Conservation (phyloP, 2,113 vertebrate genomes). For the Petaurus breviceps region DNA sequence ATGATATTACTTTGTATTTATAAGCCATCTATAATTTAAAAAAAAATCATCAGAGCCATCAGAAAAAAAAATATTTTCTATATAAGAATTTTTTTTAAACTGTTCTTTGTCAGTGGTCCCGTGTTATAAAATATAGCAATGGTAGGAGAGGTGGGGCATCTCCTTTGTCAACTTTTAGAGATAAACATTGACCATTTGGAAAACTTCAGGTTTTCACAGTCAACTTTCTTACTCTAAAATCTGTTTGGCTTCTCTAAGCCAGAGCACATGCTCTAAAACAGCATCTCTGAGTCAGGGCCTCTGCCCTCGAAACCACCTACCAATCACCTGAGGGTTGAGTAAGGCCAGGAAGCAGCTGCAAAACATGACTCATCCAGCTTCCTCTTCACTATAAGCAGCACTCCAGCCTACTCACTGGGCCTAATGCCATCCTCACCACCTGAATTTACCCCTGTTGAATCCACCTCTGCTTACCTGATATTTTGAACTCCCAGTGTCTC, state of each 20-base stretch:
- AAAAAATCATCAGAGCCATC: neutral
- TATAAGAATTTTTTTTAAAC: constrained; percentile 32
- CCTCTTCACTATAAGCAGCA: neutral
- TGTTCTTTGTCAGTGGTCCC: constrained; percentile 7
- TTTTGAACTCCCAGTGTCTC: neutral
- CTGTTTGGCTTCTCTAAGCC: neutral
- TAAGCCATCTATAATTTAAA: neutral
- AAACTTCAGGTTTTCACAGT: constrained; percentile 63
- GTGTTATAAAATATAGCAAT: constrained; percentile 51
- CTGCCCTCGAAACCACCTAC: constrained; percentile 38
- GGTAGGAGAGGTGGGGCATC: constrained; percentile 36
- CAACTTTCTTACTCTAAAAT: neutral
- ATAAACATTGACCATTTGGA: constrained; percentile 58
- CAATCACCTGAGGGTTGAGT: constrained; percentile 50
- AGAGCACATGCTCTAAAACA: neutral
- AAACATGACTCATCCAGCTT: neutral
- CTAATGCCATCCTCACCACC: neutral
- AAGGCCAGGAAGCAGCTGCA: constrained; percentile 42
- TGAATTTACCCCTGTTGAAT: neutral
- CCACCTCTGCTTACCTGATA: neutral
- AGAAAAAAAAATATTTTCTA: neutral
- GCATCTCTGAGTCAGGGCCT: constrained; percentile 63
- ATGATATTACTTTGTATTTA: neutral
- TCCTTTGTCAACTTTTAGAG: constrained; percentile 56
- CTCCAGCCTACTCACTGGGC: neutral